These are phyloP conservation scores for Augochlora pura DNA, from an alignment of 1,140 invertebrate genomes.

Conservation along the genomic window DNA sequence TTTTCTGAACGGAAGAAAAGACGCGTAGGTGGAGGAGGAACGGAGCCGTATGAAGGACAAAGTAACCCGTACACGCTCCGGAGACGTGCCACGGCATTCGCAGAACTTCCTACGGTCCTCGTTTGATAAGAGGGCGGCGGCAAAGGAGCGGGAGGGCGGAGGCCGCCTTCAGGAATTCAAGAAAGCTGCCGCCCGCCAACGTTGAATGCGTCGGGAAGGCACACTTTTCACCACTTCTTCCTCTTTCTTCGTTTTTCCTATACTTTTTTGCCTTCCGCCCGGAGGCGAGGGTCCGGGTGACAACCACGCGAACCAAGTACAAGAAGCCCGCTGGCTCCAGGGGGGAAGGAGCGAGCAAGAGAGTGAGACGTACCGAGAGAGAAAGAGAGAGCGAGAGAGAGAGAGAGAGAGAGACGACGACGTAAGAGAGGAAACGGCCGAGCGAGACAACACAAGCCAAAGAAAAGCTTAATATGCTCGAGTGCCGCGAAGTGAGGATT, in stretches of 20 bases:
- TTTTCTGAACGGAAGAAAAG: slow-evolving; percentile 46
- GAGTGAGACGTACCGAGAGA: neutral
- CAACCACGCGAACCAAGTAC: slow-evolving; percentile 14
- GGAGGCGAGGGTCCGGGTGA: slow-evolving; percentile 16
- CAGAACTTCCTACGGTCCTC: slow-evolving; percentile 29
- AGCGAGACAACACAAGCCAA: slow-evolving; percentile 18
- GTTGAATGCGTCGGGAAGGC: slow-evolving; percentile 59
- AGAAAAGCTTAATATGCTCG: slow-evolving; percentile 57
- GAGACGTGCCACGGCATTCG: slow-evolving; percentile 49
- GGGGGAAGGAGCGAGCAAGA: neutral
- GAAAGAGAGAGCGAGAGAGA: neutral
- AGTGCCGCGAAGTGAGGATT: slow-evolving; percentile 55
- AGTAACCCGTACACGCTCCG: slow-evolving; percentile 56
- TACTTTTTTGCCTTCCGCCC: slow-evolving; percentile 9
- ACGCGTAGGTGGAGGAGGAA: slow-evolving; percentile 29
- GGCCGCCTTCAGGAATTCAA: slow-evolving; percentile 63
- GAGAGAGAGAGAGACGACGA: no score
- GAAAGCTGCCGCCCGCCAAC: slow-evolving; percentile 46
- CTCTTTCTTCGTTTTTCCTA: slow-evolving; percentile 28
- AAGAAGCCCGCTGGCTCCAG: slow-evolving; percentile 15
- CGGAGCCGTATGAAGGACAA: slow-evolving; percentile 56
- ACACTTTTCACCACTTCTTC: slow-evolving; percentile 48
- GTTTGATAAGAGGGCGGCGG: neutral
- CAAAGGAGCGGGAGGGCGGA: neutral
- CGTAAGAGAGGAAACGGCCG: no score